Evolutionary conservation across 2,888 invertebrate species (phyloP).

Genomic region (Clostera curtula): DNA sequence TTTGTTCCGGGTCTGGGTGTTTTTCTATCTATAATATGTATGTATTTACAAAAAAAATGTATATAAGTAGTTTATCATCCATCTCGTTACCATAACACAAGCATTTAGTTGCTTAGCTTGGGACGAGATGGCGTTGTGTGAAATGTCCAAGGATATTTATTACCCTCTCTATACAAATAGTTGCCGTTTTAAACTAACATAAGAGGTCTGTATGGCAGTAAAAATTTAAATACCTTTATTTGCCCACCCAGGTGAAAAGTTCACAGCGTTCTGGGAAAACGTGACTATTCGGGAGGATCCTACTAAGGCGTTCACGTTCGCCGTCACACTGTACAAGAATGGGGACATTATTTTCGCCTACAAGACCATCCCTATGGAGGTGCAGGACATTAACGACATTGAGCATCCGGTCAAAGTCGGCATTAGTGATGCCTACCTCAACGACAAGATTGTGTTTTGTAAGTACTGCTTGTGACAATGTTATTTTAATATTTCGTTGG

Average conservation of each 20-base stretch:
- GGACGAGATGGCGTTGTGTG: too few species aligned
- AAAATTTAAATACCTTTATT: too few species aligned
- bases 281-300: constrained; percentile 88
- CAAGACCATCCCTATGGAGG: constrained; percentile 84
- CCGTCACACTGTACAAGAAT: constrained; percentile 87
- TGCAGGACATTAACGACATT: constrained; percentile 85
- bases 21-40: too few species aligned
- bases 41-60: too few species aligned
- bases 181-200: too few species aligned
- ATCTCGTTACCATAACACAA: too few species aligned
- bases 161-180: too few species aligned
- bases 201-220: too few species aligned
- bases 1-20: too few species aligned
- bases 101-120: too few species aligned
- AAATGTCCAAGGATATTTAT: too few species aligned
- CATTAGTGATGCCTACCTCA: constrained; percentile 97
- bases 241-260: constrained; percentile 87
- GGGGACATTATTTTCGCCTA: constrained; percentile 97
- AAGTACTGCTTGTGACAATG: constrained; percentile 51
- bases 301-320: constrained; percentile 91
- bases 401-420: constrained; percentile 98
- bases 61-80: too few species aligned
- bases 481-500: neutral
- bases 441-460: constrained; percentile 90
- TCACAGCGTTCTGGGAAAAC: constrained; percentile 96